Evolutionary conservation across 1,140 invertebrate species (phyloP), one percentile per base, ranked within the genome.

Genomic region (Trichonephila inaurata): DNA sequence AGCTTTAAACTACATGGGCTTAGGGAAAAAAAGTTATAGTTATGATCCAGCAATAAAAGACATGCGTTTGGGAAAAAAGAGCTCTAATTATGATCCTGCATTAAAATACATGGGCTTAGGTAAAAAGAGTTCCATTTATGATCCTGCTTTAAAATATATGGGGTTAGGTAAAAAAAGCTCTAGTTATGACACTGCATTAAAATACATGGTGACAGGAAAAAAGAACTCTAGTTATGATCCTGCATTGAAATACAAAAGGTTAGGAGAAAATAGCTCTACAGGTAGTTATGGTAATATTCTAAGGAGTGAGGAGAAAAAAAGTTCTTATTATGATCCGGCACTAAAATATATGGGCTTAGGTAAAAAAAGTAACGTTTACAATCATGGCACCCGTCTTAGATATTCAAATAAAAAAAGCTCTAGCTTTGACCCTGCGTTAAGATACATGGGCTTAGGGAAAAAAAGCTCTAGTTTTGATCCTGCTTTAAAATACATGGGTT

Each of bases 201-300:
- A 21, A 24, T 94, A 66, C 58, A 89, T 89, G 88, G 93, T 87
- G 0, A 28, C 90, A n/a, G 93, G 81, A 1, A 90, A 94, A 85
- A 62, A 40, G 18, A 1, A 14, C 1, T 89, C 3, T 58, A 21
- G 8, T 69, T 69, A 24, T 28, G 66, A 69, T 28, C 94, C 89
- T 21, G 94, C 94, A 51, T 28, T 94, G 5, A 66, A 81, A 51
- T 94, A 82, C n/a, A 94, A 69, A 66, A 83, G 94, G 5, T 77
- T 94, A 28, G 94, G 89, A 1, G 87, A 91, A 91, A 66, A 72
- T 58, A 28, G 51, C 24, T 33, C 86, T 10, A 6, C 7, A n/a
- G 21, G 58, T 44, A 28, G 19, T 44, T 94, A 89, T 85, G 88
- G 89, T 60, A 87, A 87, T 60, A 77, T 61, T 85, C 58, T 94